Evolutionary conservation across 2,888 invertebrate genomes (phyloP).

Genomic region (Ptychoptera albimana): DNA sequence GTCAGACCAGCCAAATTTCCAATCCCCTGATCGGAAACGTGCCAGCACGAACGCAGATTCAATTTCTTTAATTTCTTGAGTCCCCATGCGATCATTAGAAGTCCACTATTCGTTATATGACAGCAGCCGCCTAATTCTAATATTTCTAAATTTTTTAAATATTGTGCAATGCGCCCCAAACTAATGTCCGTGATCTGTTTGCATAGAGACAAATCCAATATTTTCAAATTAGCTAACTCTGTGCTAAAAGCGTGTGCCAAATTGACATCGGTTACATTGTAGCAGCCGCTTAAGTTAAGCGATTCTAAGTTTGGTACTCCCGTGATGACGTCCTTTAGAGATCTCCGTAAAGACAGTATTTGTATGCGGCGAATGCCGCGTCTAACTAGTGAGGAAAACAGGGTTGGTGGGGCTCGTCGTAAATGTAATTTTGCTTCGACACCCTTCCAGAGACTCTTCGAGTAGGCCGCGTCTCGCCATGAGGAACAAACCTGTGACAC

Average conservation of each 20-base stretch:
- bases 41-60: slow-evolving; percentile 84
- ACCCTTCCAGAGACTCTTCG: slow-evolving; percentile 85
- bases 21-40: slow-evolving; percentile 81
- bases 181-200: slow-evolving; percentile 91
- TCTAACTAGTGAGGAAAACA: slow-evolving; percentile 72
- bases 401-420: slow-evolving; percentile 61
- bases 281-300: slow-evolving; percentile 83
- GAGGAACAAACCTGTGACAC: slow-evolving; percentile 79
- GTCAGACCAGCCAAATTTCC: slow-evolving; percentile 68
- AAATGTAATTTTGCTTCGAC: slow-evolving; percentile 85
- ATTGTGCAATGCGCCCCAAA: slow-evolving; percentile 68
- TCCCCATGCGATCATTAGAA: slow-evolving; percentile 76
- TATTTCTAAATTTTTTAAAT: slow-evolving; percentile 68
- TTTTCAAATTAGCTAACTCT: slow-evolving; percentile 59
- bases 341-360: slow-evolving; percentile 68
- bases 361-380: slow-evolving; percentile 81
- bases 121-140: slow-evolving; percentile 85
- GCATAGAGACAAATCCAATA: slow-evolving; percentile 78
- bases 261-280: slow-evolving; percentile 77
- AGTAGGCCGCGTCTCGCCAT: slow-evolving; percentile 87
- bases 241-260: slow-evolving; percentile 66
- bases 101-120: slow-evolving; percentile 76
- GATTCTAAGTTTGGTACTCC: slow-evolving; percentile 76
- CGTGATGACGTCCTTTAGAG: slow-evolving; percentile 69
- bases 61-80: slow-evolving; percentile 66